Evolutionary conservation across 2,113 vertebrate genomes (phyloP).

Genomic region (Cyprichromis sp.): DNA sequence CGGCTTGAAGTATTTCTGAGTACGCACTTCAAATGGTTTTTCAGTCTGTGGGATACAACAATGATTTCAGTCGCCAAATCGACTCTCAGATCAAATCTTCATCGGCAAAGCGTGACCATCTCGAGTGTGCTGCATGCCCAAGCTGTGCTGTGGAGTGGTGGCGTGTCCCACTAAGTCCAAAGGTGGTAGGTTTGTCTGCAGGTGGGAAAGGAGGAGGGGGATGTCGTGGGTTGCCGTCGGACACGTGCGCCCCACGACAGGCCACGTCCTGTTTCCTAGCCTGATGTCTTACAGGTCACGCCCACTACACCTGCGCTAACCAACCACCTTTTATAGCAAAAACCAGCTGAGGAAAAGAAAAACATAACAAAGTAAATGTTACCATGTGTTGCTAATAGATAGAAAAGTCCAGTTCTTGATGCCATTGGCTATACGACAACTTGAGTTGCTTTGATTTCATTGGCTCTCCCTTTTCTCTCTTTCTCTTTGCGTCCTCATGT

Average conservation of each 20-base stretch:
- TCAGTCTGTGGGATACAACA: slow-evolving; percentile 20
- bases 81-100: slow-evolving; percentile 17
- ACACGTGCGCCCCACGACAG: slow-evolving; percentile 85
- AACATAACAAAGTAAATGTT: slow-evolving; percentile 83
- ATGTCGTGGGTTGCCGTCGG: slow-evolving; percentile 45
- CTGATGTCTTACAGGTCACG: slow-evolving; percentile 92
- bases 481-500: slow-evolving; percentile 18
- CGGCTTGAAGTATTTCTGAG: slow-evolving; percentile 41
- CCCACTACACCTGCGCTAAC: slow-evolving; percentile 91
- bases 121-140: slow-evolving; percentile 53
- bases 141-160: slow-evolving; percentile 46
- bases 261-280: slow-evolving; percentile 88
- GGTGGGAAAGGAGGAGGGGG: background rate
- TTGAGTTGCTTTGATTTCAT: slow-evolving; percentile 74
- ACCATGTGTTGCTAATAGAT: slow-evolving; percentile 89
- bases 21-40: slow-evolving; percentile 29
- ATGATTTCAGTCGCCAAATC: background rate
- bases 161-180: slow-evolving; percentile 20
- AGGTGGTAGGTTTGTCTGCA: slow-evolving; percentile 16
- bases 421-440: slow-evolving; percentile 79
- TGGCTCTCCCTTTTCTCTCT: slow-evolving; percentile 13
- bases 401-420: slow-evolving; percentile 83
- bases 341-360: slow-evolving; percentile 55
- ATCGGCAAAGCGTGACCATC: slow-evolving; percentile 39
- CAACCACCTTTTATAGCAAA: slow-evolving; percentile 83